Percentiles rank a stretch among this genome's conserved stretches.
Evolutionary conservation across 2,797 vertebrate genomes (phyloP).

Genomic region (Argyrosomus regius): DNA sequence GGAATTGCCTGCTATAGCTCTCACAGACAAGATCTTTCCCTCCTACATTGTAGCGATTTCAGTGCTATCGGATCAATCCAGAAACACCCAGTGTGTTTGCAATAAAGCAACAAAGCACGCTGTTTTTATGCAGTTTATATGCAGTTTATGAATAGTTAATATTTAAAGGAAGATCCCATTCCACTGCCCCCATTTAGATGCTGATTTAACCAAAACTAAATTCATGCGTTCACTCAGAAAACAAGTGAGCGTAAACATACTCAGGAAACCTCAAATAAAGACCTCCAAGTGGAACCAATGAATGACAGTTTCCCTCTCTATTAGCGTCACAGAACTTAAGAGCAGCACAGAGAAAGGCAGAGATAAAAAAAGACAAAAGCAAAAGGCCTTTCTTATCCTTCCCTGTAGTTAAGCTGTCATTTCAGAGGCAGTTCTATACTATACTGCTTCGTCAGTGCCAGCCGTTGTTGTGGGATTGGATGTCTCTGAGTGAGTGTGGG

Average conservation of each 20-base stretch:
- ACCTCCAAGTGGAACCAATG: conserved; percentile 24
- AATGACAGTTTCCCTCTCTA: conserved; percentile 20
- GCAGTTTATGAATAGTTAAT: conserved; percentile 34
- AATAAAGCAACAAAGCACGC: not conserved
- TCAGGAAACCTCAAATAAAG: conserved; percentile 43
- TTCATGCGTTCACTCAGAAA: not conserved
- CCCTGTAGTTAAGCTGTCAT: conserved; percentile 56
- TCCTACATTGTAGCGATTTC: conserved; percentile 3
- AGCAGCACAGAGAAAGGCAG: conserved; percentile 1
- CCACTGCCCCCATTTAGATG: conserved; percentile 6
- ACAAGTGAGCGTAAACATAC: not conserved
- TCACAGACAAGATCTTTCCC: conserved; percentile 24
- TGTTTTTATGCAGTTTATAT: conserved; percentile 16
- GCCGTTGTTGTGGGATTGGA: conserved; percentile 43
- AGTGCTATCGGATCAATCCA: conserved; percentile 30
- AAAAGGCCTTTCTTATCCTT: conserved; percentile 34
- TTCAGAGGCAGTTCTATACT: conserved; percentile 48
- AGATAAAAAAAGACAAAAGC: conserved; percentile 26
- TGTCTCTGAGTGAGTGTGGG: conserved; percentile 38
- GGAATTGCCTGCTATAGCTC: conserved; percentile 7
- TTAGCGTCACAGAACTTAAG: conserved; percentile 18
- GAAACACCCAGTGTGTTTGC: not conserved
- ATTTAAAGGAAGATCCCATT: not conserved
- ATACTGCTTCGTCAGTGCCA: conserved; percentile 35
- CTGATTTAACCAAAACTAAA: not conserved